A percentile compares a stretch with the other conserved stretches of the same genome.
Conservation (phyloP, 2,113 vertebrate species). For the Mus musculus region GRCm39 chr9:30335001-30335500, state of each 20-base stretch:
- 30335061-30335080: background rate
- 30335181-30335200: background rate
- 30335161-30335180: background rate
- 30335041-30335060: background rate
- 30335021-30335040: background rate
- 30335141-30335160: background rate
- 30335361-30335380: background rate
- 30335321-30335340: background rate
- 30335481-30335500: background rate
- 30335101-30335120: background rate
- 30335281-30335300: background rate
- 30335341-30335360: background rate
- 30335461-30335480: background rate
- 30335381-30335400: background rate
- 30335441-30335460: background rate
- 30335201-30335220: background rate
- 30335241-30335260: background rate
- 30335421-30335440: background rate
- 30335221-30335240: background rate
- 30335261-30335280: background rate
- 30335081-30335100: background rate
- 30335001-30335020: background rate
- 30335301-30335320: background rate
- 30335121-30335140: background rate
- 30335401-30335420: background rate